phyloP scores from a whole-genome alignment of 2,113 vertebrate species.

The Theropithecus gelada region DNA sequence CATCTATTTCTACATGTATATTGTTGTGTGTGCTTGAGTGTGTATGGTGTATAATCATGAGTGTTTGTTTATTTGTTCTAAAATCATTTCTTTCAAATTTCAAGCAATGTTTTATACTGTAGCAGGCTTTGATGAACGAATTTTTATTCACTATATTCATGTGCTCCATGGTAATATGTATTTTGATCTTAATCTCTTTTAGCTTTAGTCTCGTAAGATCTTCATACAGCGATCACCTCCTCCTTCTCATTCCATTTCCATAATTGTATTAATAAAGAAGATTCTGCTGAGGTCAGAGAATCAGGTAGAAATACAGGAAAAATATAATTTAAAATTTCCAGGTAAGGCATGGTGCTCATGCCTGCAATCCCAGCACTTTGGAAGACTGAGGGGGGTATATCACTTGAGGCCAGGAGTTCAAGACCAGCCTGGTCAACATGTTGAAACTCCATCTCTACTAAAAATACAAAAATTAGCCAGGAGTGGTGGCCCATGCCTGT shows the following conservation, averaged over 20 bases:
- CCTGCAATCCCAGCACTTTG: too few species aligned
- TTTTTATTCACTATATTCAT: background rate
- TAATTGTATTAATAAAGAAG: background rate
- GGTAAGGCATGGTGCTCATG: too few species aligned
- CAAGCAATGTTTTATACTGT: background rate
- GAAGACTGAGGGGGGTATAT: too few species aligned
- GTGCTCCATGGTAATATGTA: background rate
- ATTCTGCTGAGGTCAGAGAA: slow-evolving; percentile 26
- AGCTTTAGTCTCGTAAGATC: background rate
- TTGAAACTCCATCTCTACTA: too few species aligned
- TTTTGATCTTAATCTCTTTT: background rate
- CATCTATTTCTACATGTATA: background rate
- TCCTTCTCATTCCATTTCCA: background rate
- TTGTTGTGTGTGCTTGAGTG: background rate
- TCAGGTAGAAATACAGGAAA: background rate
- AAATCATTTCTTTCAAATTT: background rate
- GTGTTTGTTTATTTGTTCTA: background rate
- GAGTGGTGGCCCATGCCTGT: too few species aligned
- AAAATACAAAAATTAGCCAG: too few species aligned
- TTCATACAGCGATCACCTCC: background rate
- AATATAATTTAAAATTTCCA: background rate
- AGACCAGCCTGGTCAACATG: too few species aligned
- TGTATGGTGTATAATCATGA: background rate
- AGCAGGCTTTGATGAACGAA: background rate
- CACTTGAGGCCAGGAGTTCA: too few species aligned